Evolutionary conservation across 2,797 vertebrate genomes (phyloP).

Genomic region (Argyrosomus regius): DNA sequence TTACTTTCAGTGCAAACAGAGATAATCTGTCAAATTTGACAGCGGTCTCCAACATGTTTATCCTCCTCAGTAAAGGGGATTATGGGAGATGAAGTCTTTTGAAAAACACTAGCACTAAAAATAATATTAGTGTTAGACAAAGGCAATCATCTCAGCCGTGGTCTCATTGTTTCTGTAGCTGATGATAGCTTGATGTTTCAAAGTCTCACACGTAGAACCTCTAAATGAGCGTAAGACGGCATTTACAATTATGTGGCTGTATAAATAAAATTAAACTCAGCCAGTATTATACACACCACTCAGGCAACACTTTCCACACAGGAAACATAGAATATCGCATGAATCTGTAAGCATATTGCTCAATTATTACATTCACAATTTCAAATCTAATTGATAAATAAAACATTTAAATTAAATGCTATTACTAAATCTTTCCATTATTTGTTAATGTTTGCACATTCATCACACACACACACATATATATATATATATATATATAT

Average conservation of each 20-base stretch:
- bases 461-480: slow-evolving; percentile 25
- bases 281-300: slow-evolving; percentile 55
- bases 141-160: slow-evolving; percentile 41
- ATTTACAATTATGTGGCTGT: slow-evolving; percentile 59
- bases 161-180: slow-evolving; percentile 37
- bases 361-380: slow-evolving; percentile 76
- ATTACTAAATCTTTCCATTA: slow-evolving; percentile 64
- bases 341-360: slow-evolving; percentile 77
- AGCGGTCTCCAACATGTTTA: slow-evolving; percentile 27
- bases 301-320: slow-evolving; percentile 57
- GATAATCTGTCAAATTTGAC: slow-evolving; percentile 13
- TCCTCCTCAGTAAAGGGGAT: slow-evolving; percentile 31
- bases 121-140: slow-evolving; percentile 13
- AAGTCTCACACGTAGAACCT: slow-evolving; percentile 47
- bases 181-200: slow-evolving; percentile 26
- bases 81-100: slow-evolving; percentile 24
- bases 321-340: slow-evolving; percentile 70
- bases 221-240: slow-evolving; percentile 41
- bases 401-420: slow-evolving; percentile 68
- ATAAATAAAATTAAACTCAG: slow-evolving; percentile 57
- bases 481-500: too few relatives aligned
- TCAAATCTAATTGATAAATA: slow-evolving; percentile 69
- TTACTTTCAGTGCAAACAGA: slow-evolving; percentile 32
- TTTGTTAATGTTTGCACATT: slow-evolving; percentile 54
- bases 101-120: slow-evolving; percentile 32